Evolutionary conservation across 2,113 vertebrate genomes (phyloP), one percentile per base, ranked within the genome.

Genomic region (Grallaria varia): DNA sequence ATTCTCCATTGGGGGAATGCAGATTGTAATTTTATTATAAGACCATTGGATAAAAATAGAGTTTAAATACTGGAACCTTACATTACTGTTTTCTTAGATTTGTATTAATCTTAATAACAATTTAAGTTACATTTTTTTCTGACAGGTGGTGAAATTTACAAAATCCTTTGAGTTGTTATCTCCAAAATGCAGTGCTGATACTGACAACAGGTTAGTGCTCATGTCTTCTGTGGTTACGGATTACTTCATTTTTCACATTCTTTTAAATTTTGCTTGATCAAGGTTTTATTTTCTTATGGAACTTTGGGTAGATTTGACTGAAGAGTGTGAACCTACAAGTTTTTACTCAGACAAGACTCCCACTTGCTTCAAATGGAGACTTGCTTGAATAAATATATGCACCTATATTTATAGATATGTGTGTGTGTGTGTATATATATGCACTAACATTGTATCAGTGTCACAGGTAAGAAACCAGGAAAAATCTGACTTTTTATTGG

Each of bases 81-180:
- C 0, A 3, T 75, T 89, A 31, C 21, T 85, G 3, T 47, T 78
- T 91, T 76, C 17, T 50, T 84, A 73, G 8, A 11, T 68, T 58
- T 76, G 66, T 88, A 27, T 93, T 72, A 2, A 35, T 72, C 52
- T 87, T 53, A 78, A 59, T 74, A 75, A 60, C 50, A 90, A 89
- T 55, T 80, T 58, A 93, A 93, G 40, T 59, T 95, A 59, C 66
- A 16, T 69, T 80, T 69, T 81, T 81, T 89, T 87, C 83, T 94
- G 77, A 59, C 98, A 99, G 99, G 99, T 99, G 96, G 99, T 99
- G 98, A 99, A 99, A 97, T 99, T 99, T 97, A 99, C 99, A 45
- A 99, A 99, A 96, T 99, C 99, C 18, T 99, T 99, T 94, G 99
- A 99, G 94, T 92, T 99, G n/a, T 97, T 99, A 97, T 99, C 99